Conservation (phyloP, 35 echinoderm and acorn worm genomes). For the Lytechinus pictus region DNA sequence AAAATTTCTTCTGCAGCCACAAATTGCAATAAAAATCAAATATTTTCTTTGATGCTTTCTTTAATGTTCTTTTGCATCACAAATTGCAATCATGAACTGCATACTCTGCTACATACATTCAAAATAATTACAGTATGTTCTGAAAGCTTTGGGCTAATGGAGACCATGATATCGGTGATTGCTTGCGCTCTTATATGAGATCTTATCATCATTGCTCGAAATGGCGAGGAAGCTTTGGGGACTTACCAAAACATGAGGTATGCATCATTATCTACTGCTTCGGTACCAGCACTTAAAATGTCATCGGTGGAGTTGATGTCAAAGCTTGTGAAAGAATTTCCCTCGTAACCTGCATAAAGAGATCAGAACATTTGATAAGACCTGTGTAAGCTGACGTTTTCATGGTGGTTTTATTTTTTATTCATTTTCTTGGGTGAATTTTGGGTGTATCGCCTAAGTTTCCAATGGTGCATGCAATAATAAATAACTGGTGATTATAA, state of each 20-base stretch:
- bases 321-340: constrained; percentile 92
- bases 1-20: too few species aligned
- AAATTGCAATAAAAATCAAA: too few species aligned
- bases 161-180: not conserved
- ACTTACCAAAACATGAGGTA: constrained; percentile 99
- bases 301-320: constrained; percentile 87
- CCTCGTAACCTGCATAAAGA: constrained; percentile 79
- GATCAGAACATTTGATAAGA: not conserved
- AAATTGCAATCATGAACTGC: not conserved
- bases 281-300: constrained; percentile 87
- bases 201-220: not conserved
- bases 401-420: too few species aligned
- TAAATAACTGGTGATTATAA: too few species aligned
- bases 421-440: too few species aligned
- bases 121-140: not conserved
- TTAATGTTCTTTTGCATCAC: too few species aligned
- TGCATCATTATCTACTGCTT: constrained; percentile 90
- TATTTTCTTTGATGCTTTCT: too few species aligned
- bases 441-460: too few species aligned
- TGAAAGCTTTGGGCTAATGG: not conserved
- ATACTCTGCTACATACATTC: not conserved
- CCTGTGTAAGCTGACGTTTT: not conserved
- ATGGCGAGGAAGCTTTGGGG: not conserved
- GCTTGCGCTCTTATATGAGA: not conserved
- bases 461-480: too few species aligned